Evolutionary conservation across 2,113 vertebrate genomes (phyloP).

Genomic region (Myotis yumanensis): DNA sequence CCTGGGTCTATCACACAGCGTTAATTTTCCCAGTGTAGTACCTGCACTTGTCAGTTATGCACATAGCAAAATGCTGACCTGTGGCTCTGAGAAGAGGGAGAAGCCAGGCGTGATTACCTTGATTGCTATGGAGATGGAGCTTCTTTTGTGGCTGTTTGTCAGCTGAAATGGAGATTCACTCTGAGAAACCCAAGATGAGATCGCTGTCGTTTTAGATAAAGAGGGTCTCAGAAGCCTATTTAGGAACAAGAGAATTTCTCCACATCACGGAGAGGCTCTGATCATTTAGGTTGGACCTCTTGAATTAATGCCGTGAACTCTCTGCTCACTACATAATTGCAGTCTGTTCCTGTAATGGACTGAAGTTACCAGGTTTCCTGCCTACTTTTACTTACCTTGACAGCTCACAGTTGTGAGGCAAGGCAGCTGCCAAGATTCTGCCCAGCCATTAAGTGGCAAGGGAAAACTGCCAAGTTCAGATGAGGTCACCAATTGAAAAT

Average conservation of each 20-base stretch:
- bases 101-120: not conserved
- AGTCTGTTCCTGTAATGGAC: constrained; percentile 69
- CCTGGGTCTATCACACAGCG: not conserved
- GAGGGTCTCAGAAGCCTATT: constrained; percentile 20
- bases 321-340: constrained; percentile 53
- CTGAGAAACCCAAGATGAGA: constrained; percentile 69
- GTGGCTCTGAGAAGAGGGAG: not conserved
- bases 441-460: constrained; percentile 75
- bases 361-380: constrained; percentile 58
- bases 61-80: not conserved
- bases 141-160: constrained; percentile 9
- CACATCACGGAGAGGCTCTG: not conserved
- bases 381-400: constrained; percentile 73
- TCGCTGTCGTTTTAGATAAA: constrained; percentile 17
- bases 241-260: constrained; percentile 33
- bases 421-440: constrained; percentile 69
- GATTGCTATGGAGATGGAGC: constrained; percentile 22
- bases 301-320: constrained; percentile 44
- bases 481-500: constrained; percentile 65
- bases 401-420: constrained; percentile 66
- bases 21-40: not conserved
- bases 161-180: not conserved
- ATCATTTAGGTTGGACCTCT: not conserved
- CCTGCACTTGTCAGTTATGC: not conserved
- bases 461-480: constrained; percentile 67